Evolutionary conservation across 2,888 invertebrate species (phyloP), one percentile per base, ranked within the genome.

Genomic region (Watsonalla binaria): DNA sequence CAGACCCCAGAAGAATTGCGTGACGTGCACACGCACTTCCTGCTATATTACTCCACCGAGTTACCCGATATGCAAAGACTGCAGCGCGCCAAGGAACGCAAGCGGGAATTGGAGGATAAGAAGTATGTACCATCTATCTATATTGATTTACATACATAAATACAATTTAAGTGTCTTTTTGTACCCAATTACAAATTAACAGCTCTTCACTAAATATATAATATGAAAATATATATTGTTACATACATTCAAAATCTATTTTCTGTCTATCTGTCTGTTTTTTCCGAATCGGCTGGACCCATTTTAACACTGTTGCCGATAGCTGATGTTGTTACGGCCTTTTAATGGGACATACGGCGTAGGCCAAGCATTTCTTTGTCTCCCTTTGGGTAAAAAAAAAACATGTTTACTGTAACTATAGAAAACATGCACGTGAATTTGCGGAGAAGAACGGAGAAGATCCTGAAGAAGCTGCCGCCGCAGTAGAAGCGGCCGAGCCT

Each of bases 1-100:
- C 96, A 97, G 76, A 96, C 96, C 0, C 93, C 95, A 8, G 99
- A 99, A 78, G 98, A 99, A 78, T 84, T 99, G 0, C 95, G 96
- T 56, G 99, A 99, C 74, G 95, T 97, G 1, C 97, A 97, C 82
- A 94, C 96, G 63, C 98, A 99, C 75, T 99, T 99, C 80, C 92
- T 97, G 62, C 88, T 99, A 14, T 97, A 99, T 83, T 99, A 99
- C 78, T 95, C 96, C 0, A 93, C 94, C 52, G 96, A 97, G 52
- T 90, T 97, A 61, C 94, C 95, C 0, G 93, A 93, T 52, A 96
- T 97, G 97, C 96, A 96, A 71, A 95, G 94, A 52, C 92, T 94
- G 9, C 92, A 94, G 75, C 88, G 93, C 0, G 83, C 86, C 8
- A 96, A 95, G 68, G 94, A 95, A 70, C 92, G 83, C 66, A 95